A percentile compares a stretch with the other conserved stretches of the same genome.
phyloP scores from a whole-genome alignment of 2,797 vertebrate genomes.

The Tiaroga cobitis region DNA sequence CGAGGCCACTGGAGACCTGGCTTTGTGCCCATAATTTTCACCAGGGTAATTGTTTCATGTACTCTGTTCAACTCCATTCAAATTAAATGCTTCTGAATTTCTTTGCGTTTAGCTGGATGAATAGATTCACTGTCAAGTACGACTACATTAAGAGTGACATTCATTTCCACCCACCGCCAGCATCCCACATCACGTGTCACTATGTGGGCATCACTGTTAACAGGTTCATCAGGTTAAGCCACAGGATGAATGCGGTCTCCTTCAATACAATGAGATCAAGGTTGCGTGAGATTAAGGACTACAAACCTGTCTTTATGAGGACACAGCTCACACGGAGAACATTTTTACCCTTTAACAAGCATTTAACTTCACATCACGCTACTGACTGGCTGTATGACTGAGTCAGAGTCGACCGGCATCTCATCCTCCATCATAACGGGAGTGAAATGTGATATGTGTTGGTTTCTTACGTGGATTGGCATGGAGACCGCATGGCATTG shows the following conservation, averaged over 20 bases:
- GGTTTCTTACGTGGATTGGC: neutral
- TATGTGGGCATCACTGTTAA: conserved; percentile 11
- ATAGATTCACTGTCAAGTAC: conserved; percentile 6
- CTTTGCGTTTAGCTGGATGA: conserved; percentile 1
- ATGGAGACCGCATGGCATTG: neutral
- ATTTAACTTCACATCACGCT: neutral
- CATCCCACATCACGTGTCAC: neutral
- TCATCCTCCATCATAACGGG: neutral
- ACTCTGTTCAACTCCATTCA: neutral
- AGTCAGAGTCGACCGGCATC: neutral
- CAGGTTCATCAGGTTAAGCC: conserved; percentile 34
- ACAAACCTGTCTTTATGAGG: neutral
- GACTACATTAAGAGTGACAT: conserved; percentile 21
- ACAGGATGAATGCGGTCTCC: neutral
- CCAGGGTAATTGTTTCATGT: neutral
- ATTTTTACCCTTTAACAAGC: neutral
- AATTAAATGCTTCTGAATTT: neutral
- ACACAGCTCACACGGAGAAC: neutral
- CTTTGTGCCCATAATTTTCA: neutral
- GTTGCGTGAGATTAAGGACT: neutral
- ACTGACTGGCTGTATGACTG: neutral
- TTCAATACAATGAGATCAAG: neutral
- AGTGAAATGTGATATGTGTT: neutral
- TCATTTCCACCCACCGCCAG: conserved; percentile 1
- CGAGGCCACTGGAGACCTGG: neutral